Base-by-base conservation (phyloP, 2,113 vertebrate species). In the Chionodraco myersi region DNA sequence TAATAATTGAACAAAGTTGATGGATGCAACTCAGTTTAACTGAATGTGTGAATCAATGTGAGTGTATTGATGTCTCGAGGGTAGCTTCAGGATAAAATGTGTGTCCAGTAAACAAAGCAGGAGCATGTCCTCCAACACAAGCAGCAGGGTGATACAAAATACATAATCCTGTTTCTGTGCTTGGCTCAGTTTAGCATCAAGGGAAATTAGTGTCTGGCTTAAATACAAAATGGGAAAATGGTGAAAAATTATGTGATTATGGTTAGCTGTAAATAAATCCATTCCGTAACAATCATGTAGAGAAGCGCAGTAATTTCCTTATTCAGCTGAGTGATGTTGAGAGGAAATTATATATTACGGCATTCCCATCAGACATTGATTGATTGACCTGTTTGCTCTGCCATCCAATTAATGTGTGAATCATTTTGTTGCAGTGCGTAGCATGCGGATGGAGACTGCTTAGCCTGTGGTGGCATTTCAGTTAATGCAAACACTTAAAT, bases 331-430 rank as follows among this genome's bases (percentile, higher is more conserved):
- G 26, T 63, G 84, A 91, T 88, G 88, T 92, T 90, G 61, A 59
- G 63, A 82, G 90, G 90, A 93, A 93, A 94, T 93, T 30, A 85
- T 89, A 90, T 82, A 86, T 91, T 79, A 79, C 62, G 61, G 61
- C 53, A 18, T 76, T 73, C 69, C 71, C 69, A 36, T 60, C 48
- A 80, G 73, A 76, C 83, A 70, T 57, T 72, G 59, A 89, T 65
- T 77, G 87, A 93, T 89, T 89, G 88, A 93, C 91, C 86, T 60
- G 61, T 80, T 86, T 84, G 76, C 74, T 75, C 73, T 80, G 74
- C 76, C 60, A 61, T 72, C 77, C 84, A 90, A 86, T 92, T 91
- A 80, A 87, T 91, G 77, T 79, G 74, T 82, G 72, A 72, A 83
- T 86, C 79, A 74, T 85, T 85, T 79, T 73, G 75, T 78, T 78